These are phyloP conservation scores for Odocoileus hemionus DNA, from an alignment of 2,113 vertebrate species.

Conservation along the genomic window DNA sequence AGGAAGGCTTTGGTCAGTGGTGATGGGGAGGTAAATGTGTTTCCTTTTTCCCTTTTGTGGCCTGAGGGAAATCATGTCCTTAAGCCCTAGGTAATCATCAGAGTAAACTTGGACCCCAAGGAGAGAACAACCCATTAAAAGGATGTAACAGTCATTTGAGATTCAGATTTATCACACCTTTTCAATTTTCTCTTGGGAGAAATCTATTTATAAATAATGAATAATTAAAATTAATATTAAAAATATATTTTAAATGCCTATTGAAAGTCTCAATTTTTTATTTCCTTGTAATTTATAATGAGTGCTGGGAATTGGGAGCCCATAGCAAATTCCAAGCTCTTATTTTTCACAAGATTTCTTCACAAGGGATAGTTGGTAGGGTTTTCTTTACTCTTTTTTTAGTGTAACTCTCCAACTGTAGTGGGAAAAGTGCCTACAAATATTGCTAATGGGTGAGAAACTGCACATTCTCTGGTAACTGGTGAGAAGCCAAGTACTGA, in stretches of 20 bases:
- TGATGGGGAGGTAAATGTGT: background rate
- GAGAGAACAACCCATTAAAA: conserved; percentile 2
- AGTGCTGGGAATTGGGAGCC: background rate
- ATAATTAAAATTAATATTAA: conserved; percentile 55
- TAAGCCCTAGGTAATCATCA: background rate
- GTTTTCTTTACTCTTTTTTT: background rate
- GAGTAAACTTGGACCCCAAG: background rate
- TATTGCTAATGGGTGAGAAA: conserved; percentile 41
- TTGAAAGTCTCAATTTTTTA: conserved; percentile 11
- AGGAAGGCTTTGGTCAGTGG: background rate
- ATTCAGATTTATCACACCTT: conserved; percentile 30
- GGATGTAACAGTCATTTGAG: background rate
- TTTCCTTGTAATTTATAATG: background rate
- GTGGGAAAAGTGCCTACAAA: conserved; percentile 44
- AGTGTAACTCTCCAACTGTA: background rate
- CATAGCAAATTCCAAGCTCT: background rate
- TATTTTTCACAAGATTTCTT: background rate
- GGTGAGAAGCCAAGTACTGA: background rate
- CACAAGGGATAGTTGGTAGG: background rate
- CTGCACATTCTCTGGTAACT: background rate
- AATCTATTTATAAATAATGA: conserved; percentile 40
- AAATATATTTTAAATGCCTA: conserved; percentile 16
- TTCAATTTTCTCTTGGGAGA: conserved; percentile 18
- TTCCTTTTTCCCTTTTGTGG: background rate
- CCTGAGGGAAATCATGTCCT: background rate